Conservation (phyloP, 92 coral and sea anemone genomes). For the Phenganax marumi region DNA sequence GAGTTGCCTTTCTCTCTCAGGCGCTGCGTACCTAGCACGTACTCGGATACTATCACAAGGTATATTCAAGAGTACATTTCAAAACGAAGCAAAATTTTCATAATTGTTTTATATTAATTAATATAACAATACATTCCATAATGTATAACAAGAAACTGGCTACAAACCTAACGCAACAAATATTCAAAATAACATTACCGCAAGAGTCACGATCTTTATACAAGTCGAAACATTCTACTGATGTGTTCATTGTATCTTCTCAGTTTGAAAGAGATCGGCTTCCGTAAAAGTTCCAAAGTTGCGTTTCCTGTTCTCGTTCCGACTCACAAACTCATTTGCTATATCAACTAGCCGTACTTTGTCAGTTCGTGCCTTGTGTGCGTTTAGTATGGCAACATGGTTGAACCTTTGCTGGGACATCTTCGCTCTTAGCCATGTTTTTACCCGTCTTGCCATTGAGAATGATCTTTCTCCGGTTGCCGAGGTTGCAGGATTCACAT, state of each 20-base stretch:
- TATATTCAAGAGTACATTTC: too few relatives aligned
- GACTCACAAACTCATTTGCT: constrained; percentile 51
- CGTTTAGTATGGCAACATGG: constrained; percentile 55
- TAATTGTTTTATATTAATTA: too few relatives aligned
- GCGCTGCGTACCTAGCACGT: too few relatives aligned
- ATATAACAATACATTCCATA: too few relatives aligned
- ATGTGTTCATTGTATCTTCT: not conserved
- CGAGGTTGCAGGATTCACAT: constrained; percentile 68
- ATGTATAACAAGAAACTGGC: too few relatives aligned
- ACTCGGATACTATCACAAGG: too few relatives aligned
- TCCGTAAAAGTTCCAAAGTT: constrained; percentile 55
- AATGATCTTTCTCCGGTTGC: constrained; percentile 67
- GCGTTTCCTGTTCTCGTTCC: constrained; percentile 51
- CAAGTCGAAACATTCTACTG: not conserved
- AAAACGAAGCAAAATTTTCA: too few relatives aligned
- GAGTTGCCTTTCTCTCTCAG: too few relatives aligned
- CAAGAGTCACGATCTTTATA: too few relatives aligned
- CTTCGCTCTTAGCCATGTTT: constrained; percentile 63
- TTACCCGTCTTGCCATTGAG: constrained; percentile 65
- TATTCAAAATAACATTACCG: too few relatives aligned
- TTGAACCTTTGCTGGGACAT: constrained; percentile 66
- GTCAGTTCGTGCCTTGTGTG: constrained; percentile 59
- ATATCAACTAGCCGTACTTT: constrained; percentile 47
- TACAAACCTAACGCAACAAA: too few relatives aligned
- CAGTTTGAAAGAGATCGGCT: constrained; percentile 1